Base-by-base conservation (phyloP, 2,113 vertebrate genomes). In the Ahaetulla prasina region DNA sequence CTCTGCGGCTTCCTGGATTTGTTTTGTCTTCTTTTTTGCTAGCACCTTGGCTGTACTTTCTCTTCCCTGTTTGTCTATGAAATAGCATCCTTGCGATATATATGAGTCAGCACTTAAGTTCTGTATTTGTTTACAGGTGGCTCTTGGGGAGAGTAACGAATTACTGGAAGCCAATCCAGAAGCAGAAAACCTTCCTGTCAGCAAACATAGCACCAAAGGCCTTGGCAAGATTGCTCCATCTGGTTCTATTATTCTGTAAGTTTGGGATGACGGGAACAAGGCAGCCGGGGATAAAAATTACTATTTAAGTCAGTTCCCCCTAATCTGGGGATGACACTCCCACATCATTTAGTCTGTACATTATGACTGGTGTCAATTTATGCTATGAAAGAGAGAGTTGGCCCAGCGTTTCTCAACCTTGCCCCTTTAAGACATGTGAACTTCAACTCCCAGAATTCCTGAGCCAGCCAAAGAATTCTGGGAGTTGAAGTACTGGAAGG, bases 191-290 rank as follows among this genome's bases (percentile, higher is more conserved):
- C 96, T 98, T 57, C 98, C 98, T 2, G 54, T 96, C 18, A 97
- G 98, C 30, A 99, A 99, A 95, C 97, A 98, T 94, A 98, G 98
- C 95, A 99, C 97, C 90, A 99, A 98, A 92, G 98, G 99, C 5
- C 80, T 99, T n/a, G 99, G 99, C n/a, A 98, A 97, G 96, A 98
- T 97, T 12, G 98, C 96, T 25, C 98, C 98, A 0, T 86, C 94
- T 23, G 97, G 97, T 94, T 93, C 92, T 6, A 45, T 97, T 91
- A 95, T 91, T 2, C 96, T 99, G 98, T 99, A 45, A 98, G 98
- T 98, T 89, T 23, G 30, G 25, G 8, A 35, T 25, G 22, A 3
- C 4, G 8, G 12, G 14, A 57, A 39, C 27, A 22, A n/a, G 9
- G 2, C 7, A 54, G 39, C 12, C 1, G 23, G 2, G 1, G 35